Percentiles rank a stretch among this genome's conserved stretches.
Conservation (phyloP, 2,113 vertebrate genomes). For the Ctenodactylus gundi region DNA sequence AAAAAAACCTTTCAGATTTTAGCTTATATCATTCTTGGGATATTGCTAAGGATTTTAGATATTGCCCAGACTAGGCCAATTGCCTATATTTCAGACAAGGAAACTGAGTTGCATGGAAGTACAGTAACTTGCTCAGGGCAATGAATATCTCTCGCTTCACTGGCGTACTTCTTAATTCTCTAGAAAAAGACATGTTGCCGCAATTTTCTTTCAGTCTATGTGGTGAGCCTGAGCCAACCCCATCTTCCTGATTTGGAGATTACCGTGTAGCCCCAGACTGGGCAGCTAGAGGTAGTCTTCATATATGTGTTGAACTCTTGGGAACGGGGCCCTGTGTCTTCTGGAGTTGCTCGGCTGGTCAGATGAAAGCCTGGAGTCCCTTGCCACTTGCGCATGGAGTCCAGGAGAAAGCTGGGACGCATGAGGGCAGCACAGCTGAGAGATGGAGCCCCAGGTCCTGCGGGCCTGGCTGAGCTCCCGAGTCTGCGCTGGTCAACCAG, state of each 20-base stretch:
- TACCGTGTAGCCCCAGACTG: neutral
- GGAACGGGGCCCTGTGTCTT: neutral
- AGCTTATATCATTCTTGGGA: neutral
- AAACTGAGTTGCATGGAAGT: neutral
- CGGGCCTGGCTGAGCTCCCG: neutral
- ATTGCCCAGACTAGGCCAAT: neutral
- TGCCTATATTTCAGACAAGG: neutral
- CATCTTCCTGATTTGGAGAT: neutral
- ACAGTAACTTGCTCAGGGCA: neutral
- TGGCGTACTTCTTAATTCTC: neutral
- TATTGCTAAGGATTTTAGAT: neutral
- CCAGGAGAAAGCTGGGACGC: neutral
- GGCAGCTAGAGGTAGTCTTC: neutral
- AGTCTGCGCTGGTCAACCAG: neutral
- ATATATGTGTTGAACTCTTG: neutral
- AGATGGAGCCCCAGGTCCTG: neutral
- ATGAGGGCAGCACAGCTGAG: neutral
- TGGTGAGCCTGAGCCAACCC: neutral
- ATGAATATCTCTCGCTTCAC: neutral
- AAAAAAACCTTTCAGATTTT: neutral
- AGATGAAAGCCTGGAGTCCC: neutral
- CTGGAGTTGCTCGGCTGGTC: neutral
- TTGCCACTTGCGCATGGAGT: neutral
- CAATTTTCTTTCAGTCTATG: neutral
- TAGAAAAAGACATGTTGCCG: neutral